A percentile compares a stretch with the other conserved stretches of the same genome.
Conservation (phyloP, 2,113 vertebrate genomes). For the Grantiella picta region DNA sequence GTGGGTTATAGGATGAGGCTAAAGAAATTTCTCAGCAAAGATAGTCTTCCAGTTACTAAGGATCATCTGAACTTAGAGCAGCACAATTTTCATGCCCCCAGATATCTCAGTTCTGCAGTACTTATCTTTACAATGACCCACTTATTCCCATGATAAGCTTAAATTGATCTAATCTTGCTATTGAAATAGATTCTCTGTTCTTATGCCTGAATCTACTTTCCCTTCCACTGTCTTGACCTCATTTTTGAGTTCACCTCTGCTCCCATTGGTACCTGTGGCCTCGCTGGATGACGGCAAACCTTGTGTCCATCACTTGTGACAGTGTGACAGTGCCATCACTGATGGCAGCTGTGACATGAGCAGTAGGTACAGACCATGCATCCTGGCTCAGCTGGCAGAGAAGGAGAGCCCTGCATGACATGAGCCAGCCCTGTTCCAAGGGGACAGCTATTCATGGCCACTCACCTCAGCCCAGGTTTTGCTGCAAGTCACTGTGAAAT, state of each 20-base stretch:
- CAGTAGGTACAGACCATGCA: neutral
- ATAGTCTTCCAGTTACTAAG: neutral
- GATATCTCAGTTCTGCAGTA: neutral
- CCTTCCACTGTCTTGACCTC: neutral
- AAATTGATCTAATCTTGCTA: neutral
- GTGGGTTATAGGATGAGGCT: neutral
- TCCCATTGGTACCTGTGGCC: rapidly evolving
- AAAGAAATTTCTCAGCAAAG: neutral
- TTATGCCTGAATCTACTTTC: neutral
- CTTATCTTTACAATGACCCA: neutral
- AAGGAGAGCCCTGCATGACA: neutral
- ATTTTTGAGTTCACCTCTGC: neutral
- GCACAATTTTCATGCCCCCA: neutral
- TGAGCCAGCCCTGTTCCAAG: neutral
- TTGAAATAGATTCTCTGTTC: neutral
- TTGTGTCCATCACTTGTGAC: neutral
- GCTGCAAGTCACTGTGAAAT: neutral
- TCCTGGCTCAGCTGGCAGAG: neutral
- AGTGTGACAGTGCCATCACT: too few relatives aligned
- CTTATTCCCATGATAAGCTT: neutral
- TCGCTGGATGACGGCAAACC: neutral
- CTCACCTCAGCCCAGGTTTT: neutral
- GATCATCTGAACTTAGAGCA: neutral
- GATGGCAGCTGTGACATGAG: neutral
- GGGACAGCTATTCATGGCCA: rapidly evolving